Conservation (phyloP, 2,888 invertebrate genomes). For the Acronicta leporina region DNA sequence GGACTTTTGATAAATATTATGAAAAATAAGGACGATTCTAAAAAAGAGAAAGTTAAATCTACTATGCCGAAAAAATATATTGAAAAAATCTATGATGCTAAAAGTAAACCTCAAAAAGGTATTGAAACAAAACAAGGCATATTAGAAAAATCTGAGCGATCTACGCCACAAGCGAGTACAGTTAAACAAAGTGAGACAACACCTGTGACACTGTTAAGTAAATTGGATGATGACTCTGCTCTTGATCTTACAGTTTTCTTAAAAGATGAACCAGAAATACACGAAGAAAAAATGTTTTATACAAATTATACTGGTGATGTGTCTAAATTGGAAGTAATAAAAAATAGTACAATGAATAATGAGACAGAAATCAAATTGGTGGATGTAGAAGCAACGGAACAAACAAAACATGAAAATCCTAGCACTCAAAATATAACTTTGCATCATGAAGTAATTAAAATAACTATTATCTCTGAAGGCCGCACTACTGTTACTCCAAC, state of each 20-base stretch:
- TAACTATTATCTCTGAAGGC: constrained; percentile 67
- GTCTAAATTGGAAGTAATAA: constrained; percentile 59
- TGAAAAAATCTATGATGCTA: constrained; percentile 70
- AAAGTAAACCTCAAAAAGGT: constrained; percentile 65
- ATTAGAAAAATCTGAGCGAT: constrained; percentile 50
- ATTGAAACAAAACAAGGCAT: constrained; percentile 57
- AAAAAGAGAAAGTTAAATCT: constrained; percentile 70
- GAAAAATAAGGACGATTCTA: constrained; percentile 57
- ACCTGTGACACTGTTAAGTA: constrained; percentile 38
- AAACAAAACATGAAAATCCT: constrained; percentile 29
- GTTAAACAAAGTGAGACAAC: constrained; percentile 46
- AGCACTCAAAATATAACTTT: constrained; percentile 46
- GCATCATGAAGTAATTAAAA: constrained; percentile 69
- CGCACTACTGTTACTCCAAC: constrained; percentile 59
- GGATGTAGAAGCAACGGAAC: constrained; percentile 48
- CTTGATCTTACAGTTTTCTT: constrained; percentile 80
- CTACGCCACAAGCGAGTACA: constrained; percentile 44
- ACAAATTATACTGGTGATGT: constrained; percentile 61
- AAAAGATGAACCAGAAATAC: constrained; percentile 65
- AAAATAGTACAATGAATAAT: constrained; percentile 49
- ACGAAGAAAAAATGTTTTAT: constrained; percentile 49
- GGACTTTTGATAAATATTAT: constrained; percentile 48
- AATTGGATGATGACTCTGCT: constrained; percentile 61
- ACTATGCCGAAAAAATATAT: constrained; percentile 78
- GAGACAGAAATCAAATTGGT: constrained; percentile 51